Evolutionary conservation across 2,797 vertebrate genomes (phyloP).

Genomic region (Intellagama lesueurii): DNA sequence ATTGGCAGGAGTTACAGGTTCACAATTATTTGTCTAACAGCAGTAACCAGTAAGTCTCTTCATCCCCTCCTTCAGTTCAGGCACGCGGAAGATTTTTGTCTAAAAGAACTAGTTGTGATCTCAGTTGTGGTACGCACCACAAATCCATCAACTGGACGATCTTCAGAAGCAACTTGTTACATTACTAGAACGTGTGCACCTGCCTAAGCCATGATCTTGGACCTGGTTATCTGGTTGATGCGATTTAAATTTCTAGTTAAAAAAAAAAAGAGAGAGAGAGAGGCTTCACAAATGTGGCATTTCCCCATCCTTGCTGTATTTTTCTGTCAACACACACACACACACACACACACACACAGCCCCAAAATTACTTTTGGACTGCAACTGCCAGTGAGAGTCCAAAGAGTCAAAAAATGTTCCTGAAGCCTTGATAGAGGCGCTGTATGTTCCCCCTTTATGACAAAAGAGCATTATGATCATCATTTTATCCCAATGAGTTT

Average conservation of each 20-base stretch:
- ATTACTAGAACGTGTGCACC: background rate
- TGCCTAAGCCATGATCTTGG: background rate
- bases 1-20: background rate
- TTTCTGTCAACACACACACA: background rate
- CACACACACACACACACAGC: too few relatives aligned
- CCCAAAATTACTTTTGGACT: too few relatives aligned
- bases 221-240: background rate
- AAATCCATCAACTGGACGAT: background rate
- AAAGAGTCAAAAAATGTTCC: too few relatives aligned
- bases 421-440: too few relatives aligned
- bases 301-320: background rate
- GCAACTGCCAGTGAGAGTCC: too few relatives aligned
- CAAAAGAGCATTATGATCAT: background rate
- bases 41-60: background rate
- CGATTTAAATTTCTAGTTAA: background rate
- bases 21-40: background rate
- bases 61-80: background rate
- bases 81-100: background rate
- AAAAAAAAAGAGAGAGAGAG: background rate
- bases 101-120: too few relatives aligned
- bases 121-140: background rate
- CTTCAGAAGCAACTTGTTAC: background rate
- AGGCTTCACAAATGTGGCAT: background rate
- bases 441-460: too few relatives aligned
- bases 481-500: too few relatives aligned